These are phyloP conservation scores for Sitobion miscanthi DNA, from an alignment of 1,140 invertebrate species.

Conservation along the genomic window DNA sequence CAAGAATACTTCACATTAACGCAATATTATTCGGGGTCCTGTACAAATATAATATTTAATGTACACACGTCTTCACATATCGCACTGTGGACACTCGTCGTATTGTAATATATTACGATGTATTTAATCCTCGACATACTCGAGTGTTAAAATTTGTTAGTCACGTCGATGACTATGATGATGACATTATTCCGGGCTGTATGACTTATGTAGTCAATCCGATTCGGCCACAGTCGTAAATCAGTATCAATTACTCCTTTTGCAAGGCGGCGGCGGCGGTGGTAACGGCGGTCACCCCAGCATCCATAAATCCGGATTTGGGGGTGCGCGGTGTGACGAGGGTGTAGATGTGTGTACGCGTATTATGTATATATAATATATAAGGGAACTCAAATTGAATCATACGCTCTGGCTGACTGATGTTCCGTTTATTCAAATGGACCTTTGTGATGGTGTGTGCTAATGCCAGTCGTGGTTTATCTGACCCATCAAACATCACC, in stretches of 20 bases:
- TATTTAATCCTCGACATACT: not conserved
- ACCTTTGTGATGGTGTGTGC: constrained; percentile 48
- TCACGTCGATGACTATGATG: constrained; percentile 19
- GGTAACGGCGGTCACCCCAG: not conserved
- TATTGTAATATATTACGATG: not conserved
- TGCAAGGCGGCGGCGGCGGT: not conserved
- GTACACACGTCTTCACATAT: not conserved
- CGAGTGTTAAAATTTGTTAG: constrained; percentile 19
- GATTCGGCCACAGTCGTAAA: constrained; percentile 53
- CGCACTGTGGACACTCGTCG: no score
- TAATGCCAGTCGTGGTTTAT: constrained; percentile 48
- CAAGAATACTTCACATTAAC: not conserved
- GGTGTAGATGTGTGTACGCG: not conserved
- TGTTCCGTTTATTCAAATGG: constrained; percentile 56
- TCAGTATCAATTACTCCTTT: constrained; percentile 56
- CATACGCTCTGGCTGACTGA: constrained; percentile 57
- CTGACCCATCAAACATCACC: constrained; percentile 55
- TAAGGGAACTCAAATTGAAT: constrained; percentile 55
- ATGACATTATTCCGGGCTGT: constrained; percentile 46
- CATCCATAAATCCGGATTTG: constrained; percentile 54
- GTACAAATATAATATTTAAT: not conserved
- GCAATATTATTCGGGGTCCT: not conserved
- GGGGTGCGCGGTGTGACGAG: constrained; percentile 23
- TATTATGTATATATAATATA: not conserved
- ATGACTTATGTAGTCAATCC: constrained; percentile 57